phyloP scores from a whole-genome alignment of 2,797 vertebrate genomes.

The Gila robusta region DNA sequence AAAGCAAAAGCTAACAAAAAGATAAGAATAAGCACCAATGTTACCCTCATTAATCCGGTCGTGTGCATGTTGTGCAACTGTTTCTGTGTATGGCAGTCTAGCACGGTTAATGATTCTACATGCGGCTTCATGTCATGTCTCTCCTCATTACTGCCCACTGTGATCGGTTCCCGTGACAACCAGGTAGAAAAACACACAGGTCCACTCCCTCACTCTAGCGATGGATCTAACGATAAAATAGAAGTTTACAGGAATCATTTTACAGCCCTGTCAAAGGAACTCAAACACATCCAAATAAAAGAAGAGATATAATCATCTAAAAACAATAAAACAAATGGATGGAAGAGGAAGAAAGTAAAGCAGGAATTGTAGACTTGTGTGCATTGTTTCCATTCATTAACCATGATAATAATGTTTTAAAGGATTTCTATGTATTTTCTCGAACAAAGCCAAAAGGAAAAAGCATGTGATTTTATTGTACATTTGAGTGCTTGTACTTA shows the following conservation, averaged over 20 bases:
- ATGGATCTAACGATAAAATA: conserved; percentile 60
- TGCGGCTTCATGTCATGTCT: conserved; percentile 69
- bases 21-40: not conserved
- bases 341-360: conserved; percentile 18
- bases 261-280: conserved; percentile 45
- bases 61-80: conserved; percentile 33
- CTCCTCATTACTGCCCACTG: conserved; percentile 55
- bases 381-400: conserved; percentile 31
- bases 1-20: not conserved
- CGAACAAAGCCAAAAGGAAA: not conserved
- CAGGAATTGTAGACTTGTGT: not conserved
- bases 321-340: not conserved
- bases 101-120: conserved; percentile 59
- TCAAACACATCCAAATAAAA: conserved; percentile 51
- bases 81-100: conserved; percentile 42
- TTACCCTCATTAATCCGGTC: not conserved
- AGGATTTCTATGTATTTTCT: conserved; percentile 9
- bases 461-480: conserved; percentile 23
- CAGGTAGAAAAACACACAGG: conserved; percentile 67
- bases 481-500: not conserved
- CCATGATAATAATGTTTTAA: not conserved
- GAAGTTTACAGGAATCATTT: conserved; percentile 51
- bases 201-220: conserved; percentile 50
- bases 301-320: conserved; percentile 47
- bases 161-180: conserved; percentile 70